These are phyloP conservation scores for Drosophila bocki DNA, from an alignment of 1,140 invertebrate species.

Conservation along the genomic window DNA sequence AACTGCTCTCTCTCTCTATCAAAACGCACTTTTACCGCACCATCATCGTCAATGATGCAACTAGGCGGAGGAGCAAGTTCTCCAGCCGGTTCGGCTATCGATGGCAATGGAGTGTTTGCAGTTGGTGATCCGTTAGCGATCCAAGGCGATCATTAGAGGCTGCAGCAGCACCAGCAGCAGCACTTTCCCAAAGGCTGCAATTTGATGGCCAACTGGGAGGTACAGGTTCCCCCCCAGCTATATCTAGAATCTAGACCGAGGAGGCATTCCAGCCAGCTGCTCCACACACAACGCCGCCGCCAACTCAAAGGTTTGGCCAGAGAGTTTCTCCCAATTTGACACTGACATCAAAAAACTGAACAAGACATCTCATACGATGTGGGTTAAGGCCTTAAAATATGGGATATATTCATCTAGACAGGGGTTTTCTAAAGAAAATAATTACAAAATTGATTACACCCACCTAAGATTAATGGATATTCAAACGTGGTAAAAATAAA, in stretches of 20 bases:
- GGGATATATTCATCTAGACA: neutral
- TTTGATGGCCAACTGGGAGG: slow-evolving; percentile 50
- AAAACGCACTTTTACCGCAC: slow-evolving; percentile 69
- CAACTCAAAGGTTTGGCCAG: slow-evolving; percentile 24
- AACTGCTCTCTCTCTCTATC: slow-evolving; percentile 39
- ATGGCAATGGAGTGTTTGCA: slow-evolving; percentile 19
- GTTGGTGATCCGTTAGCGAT: slow-evolving; percentile 33
- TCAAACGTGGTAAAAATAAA: neutral
- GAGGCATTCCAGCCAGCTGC: slow-evolving; percentile 33
- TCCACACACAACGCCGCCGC: slow-evolving; percentile 12
- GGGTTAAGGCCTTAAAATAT: neutral
- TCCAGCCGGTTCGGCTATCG: slow-evolving; percentile 51
- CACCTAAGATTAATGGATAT: neutral
- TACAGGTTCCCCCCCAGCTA: slow-evolving; percentile 25
- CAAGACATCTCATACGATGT: neutral
- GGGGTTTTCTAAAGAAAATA: no score
- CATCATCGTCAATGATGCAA: slow-evolving; percentile 60
- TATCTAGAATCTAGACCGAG: slow-evolving; percentile 36
- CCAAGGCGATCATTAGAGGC: slow-evolving; percentile 39
- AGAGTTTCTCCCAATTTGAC: slow-evolving; percentile 26
- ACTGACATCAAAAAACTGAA: neutral
- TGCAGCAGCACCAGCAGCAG: slow-evolving; percentile 13
- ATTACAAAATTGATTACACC: neutral
- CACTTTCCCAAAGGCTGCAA: slow-evolving; percentile 64
- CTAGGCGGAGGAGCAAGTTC: slow-evolving; percentile 25